These are phyloP conservation scores for Pteria penguin DNA, from an alignment of 2,888 invertebrate species.

Conservation along the genomic window DNA sequence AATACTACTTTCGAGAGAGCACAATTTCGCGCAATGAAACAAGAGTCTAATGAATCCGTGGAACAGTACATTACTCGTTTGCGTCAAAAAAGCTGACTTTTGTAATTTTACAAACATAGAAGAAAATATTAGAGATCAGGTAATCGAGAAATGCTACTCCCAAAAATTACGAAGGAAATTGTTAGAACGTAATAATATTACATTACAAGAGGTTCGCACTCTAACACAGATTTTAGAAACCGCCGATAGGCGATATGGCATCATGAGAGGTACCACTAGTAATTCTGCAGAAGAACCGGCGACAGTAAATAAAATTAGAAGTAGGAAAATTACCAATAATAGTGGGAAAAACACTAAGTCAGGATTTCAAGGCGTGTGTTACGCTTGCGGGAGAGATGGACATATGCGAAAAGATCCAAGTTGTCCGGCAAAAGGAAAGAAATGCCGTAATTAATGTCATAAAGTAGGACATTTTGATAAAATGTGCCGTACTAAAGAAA, in stretches of 20 bases:
- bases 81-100: slow-evolving; percentile 19
- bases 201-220: background rate
- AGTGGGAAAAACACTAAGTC: no score
- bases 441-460: slow-evolving; percentile 28
- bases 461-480: slow-evolving; percentile 22
- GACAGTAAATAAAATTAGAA: no score
- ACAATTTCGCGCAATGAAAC: slow-evolving; percentile 30
- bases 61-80: slow-evolving; percentile 37
- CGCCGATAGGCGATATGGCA: slow-evolving; percentile 1
- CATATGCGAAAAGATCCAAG: slow-evolving; percentile 19
- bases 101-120: slow-evolving; percentile 40
- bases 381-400: slow-evolving; percentile 22
- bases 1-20: slow-evolving; percentile 38
- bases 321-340: no score
- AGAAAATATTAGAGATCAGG: slow-evolving; percentile 35
- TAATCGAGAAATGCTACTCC: slow-evolving; percentile 35
- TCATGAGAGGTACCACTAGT: background rate
- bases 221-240: background rate
- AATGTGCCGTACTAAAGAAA: slow-evolving; percentile 9
- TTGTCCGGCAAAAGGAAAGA: slow-evolving; percentile 21
- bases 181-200: slow-evolving; percentile 15
- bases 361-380: background rate
- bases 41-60: slow-evolving; percentile 25
- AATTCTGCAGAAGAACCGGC: background rate
- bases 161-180: slow-evolving; percentile 19